Base-by-base conservation (phyloP, 2,797 vertebrate species). In the Hypotaenidia philippensis region DNA sequence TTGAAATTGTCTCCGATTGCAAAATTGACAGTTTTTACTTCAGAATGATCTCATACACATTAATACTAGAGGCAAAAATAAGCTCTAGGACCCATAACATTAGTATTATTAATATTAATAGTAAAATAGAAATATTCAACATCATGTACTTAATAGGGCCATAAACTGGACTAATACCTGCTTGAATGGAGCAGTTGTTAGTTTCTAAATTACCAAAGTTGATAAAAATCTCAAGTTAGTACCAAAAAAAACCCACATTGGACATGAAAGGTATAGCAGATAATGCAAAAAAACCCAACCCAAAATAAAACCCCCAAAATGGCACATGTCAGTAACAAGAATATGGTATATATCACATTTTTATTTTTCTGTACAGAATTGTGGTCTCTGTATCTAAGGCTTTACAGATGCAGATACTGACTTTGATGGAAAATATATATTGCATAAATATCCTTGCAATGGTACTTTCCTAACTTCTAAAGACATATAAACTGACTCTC, bases 291-390 rank as follows among this genome's bases (percentile, higher is more conserved):
- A 32, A 3, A 11, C 23, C 23, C 47, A 49, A 26, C 22, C 25
- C 47, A 25, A 49, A 26, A 13, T 18, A 60, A 60, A 36, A 18
- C 12, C 32, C 41, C 18, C 41, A 38, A n/a, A 16, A 8, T 3
- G 4, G 12, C 26, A 16, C 7, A 9, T 13, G 9, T 44, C 2
- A 0, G 17, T 50, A 40, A 22, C 20, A 57, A 57, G 10, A 47
- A 27, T 76, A 59, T 23, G 11, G 8, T 23, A 12, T n/a, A 19
- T 34, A 59, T 26, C 8, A 14, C 7, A 47, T 75, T 64, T 40
- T 77, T 40, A 36, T 32, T 2, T 40, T 9, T 65, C 17, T 4
- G 55, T 75, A 31, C 3, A 87, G 65, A 83, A 70, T 38, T 70
- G 45, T 10, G 12, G 6, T 87, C 29, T 34, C 18, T 38, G 3